Evolutionary conservation across 2,797 vertebrate genomes (phyloP).

Genomic region (Xenentodon cancila): DNA sequence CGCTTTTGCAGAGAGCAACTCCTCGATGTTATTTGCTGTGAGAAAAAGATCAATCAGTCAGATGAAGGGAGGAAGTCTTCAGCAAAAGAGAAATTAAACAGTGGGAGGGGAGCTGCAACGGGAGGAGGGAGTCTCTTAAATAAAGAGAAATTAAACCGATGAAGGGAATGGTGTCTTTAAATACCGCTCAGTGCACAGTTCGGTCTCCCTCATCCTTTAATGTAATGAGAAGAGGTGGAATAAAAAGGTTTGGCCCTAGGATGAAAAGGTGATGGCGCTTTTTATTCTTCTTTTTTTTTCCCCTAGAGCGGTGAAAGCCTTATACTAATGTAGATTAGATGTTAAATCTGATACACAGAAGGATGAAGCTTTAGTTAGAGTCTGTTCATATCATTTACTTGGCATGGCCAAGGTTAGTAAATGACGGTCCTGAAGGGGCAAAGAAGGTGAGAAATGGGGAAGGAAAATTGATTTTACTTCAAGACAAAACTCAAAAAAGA

Average conservation of each 20-base stretch:
- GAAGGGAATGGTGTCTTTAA: conserved; percentile 78
- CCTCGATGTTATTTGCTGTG: conserved; percentile 55
- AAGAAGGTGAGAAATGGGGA: too few relatives aligned
- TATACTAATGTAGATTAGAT: conserved; percentile 83
- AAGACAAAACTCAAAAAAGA: background rate
- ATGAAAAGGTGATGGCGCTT: conserved; percentile 77
- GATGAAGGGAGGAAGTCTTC: conserved; percentile 74
- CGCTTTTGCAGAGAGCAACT: conserved; percentile 49
- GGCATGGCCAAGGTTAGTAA: conserved; percentile 32
- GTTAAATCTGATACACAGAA: conserved; percentile 75
- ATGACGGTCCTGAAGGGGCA: conserved; percentile 10
- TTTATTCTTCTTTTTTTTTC: conserved; percentile 60
- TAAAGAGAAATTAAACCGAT: conserved; percentile 80
- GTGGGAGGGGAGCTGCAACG: conserved; percentile 39
- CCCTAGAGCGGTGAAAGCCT: conserved; percentile 69
- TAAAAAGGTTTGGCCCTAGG: conserved; percentile 72
- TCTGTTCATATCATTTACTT: conserved; percentile 71
- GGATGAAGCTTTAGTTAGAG: conserved; percentile 63
- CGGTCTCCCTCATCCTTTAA: conserved; percentile 78
- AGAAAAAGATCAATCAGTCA: conserved; percentile 74
- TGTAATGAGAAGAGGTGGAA: conserved; percentile 79
- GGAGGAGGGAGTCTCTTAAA: conserved; percentile 72
- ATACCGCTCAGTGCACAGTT: conserved; percentile 70
- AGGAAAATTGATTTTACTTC: too few relatives aligned
- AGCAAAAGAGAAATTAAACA: conserved; percentile 73